Evolutionary conservation across 2,797 vertebrate species (phyloP), one percentile per base, ranked within the genome.

Genomic region (Champsocephalus esox): DNA sequence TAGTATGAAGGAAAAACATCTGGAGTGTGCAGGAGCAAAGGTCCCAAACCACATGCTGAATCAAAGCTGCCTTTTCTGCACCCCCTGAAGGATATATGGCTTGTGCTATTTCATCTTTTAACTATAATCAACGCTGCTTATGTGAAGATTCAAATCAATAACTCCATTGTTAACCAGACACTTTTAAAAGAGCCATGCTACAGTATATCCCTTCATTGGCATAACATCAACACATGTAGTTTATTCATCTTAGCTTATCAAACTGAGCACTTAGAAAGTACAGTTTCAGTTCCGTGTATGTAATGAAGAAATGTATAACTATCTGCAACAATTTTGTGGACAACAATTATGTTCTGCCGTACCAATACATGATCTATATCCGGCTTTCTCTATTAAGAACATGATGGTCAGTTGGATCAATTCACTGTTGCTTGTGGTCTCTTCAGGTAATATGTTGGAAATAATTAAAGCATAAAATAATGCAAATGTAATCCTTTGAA

Each of bases 41-140:
- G 79, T 76, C 79, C 58, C 78, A 67, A 68, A 80, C 66, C 81
- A 72, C 70, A 68, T 52, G 63, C 78, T 61, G 82, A 65, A 73
- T 79, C 80, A 76, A 80, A 83, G 81, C 73, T 54, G 59, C 59
- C 16, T 7, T 49, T 59, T n/a, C 32, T 46, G 54, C 71, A 9
- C 3, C 70, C 24, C 12, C 12, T 7, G 17, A 52, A 43, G 24
- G 14, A 70, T 1, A 70, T 1, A 14, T 41, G 17, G 1, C n/a
- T 10, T 9, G 16, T 3, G 5, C 17, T 9, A 0, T 48, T 68
- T 71, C 9, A 69, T 61, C 46, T 55, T 59, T 38, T 55, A 24
- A 65, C 65, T 28, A 51, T 48, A 32, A 19, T 58, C 21, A 59
- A 16, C 13, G 38, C 17, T 6, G 70, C 34, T 38, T 38, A 9